Base-by-base conservation (phyloP, 2,888 invertebrate genomes). In the Habrosyne pyritoides region DNA sequence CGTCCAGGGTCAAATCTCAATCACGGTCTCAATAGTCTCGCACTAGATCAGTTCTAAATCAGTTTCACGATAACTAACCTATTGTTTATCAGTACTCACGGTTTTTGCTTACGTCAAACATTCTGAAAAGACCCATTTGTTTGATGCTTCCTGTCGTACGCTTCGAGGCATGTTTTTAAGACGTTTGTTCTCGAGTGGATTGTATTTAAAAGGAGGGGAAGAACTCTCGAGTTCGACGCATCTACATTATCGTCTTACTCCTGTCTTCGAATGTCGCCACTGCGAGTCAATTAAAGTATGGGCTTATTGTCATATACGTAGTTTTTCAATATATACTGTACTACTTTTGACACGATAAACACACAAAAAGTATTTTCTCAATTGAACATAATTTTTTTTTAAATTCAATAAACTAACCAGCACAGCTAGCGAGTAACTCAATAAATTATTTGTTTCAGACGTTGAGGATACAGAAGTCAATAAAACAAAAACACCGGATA, bases 191-290 rank as follows among this genome's bases (percentile, higher is more conserved):
- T 75, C 73, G 58, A 66, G 75, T 71, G 72, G 64, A 72, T 79
- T 79, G 72, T 70, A 63, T 69, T 64, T 69, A 66, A 72, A 64
- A 67, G 67, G 67, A 68, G 61, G 69, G 72, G 79, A 78, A 73
- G n/a, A 72, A 63, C 64, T 18, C 64, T 63, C 47, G 69, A 70
- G 67, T 75, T 78, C 69, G 71, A 79, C 79, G 79, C 78, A 79
- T 80, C 77, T 77, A 78, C 78, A 83, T 83, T 84, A 83, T 71
- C 75, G 70, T 78, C 73, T 79, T 79, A 71, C 76, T 78, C 71
- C 72, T 71, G 71, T 66, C 66, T 75, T 74, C 5, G 33, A 1
- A 33, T 33, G n/a, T 33, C 12, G 12, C 12, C 30, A 30, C 2
- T 30, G 1, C 5, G n/a, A 30, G 30, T 12, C 30, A 12, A 30